Conservation (phyloP, 2,113 vertebrate species). For the Mustelus asterias region DNA sequence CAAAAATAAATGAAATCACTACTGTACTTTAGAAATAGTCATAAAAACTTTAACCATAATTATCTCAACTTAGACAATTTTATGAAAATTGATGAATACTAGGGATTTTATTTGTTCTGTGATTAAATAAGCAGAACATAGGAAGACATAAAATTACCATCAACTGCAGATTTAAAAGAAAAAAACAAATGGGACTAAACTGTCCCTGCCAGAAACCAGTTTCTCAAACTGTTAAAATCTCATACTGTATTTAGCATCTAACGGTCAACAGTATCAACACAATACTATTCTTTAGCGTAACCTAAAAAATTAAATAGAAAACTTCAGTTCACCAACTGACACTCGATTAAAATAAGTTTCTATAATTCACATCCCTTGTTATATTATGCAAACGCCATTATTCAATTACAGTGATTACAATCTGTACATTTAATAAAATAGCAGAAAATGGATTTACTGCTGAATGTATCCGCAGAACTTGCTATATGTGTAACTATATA, state of each 20-base stretch:
- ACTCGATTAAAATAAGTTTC: slow-evolving; percentile 30
- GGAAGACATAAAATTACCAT: slow-evolving; percentile 51
- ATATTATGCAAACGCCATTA: slow-evolving; percentile 31
- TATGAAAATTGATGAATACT: slow-evolving; percentile 52
- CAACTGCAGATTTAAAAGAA: slow-evolving; percentile 41
- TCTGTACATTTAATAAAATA: slow-evolving; percentile 30
- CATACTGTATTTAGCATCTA: slow-evolving; percentile 34
- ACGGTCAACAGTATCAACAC: slow-evolving; percentile 36
- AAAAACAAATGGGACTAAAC: slow-evolving; percentile 42
- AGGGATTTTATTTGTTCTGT: slow-evolving; percentile 52
- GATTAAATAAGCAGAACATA: slow-evolving; percentile 47
- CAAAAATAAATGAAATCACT: slow-evolving; percentile 51
- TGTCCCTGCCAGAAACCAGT: slow-evolving; percentile 44
- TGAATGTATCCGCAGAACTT: not conserved
- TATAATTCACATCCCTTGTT: slow-evolving; percentile 32
- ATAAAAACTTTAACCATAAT: slow-evolving; percentile 54
- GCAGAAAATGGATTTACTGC: slow-evolving; percentile 20
- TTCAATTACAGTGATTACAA: slow-evolving; percentile 35
- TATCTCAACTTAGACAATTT: slow-evolving; percentile 49
- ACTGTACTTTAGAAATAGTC: slow-evolving; percentile 57
- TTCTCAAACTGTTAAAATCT: slow-evolving; percentile 43
- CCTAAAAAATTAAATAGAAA: slow-evolving; percentile 35
- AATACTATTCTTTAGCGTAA: not conserved
- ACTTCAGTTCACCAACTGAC: slow-evolving; percentile 29
- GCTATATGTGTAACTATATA: not conserved